Evolutionary conservation across 2,888 invertebrate genomes (phyloP).

Genomic region (Drosophila birchii): DNA sequence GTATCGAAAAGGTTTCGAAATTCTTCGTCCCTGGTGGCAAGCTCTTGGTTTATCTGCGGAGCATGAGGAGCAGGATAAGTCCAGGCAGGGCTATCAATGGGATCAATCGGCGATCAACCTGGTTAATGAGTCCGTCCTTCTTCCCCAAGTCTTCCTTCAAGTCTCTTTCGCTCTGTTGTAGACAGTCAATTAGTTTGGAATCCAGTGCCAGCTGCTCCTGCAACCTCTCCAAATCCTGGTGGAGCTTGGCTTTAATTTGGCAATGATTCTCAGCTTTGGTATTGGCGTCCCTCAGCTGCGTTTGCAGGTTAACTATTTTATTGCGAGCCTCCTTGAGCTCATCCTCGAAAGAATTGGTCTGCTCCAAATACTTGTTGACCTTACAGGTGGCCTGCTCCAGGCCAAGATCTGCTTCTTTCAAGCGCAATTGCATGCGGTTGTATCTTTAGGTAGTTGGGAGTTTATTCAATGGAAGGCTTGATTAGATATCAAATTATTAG

Average conservation of each 20-base stretch:
- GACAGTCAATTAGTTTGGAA: not conserved
- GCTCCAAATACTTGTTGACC: not conserved
- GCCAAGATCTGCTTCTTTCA: not conserved
- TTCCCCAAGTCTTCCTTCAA: not conserved
- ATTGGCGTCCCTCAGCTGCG: not conserved
- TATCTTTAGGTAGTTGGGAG: not conserved
- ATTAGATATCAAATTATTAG: not conserved
- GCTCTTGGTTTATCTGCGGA: conserved; percentile 1
- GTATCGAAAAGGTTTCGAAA: not conserved
- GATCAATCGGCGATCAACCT: not conserved
- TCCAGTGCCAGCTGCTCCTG: not conserved
- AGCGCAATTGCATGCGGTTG: not conserved
- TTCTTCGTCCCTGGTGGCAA: not conserved
- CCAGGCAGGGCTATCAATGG: not conserved
- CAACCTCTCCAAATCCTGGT: not conserved
- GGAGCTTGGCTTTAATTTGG: not conserved
- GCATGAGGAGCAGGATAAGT: not conserved
- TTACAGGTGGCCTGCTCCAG: not conserved
- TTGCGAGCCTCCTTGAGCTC: not conserved
- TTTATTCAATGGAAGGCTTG: not conserved
- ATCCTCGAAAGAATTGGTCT: not conserved
- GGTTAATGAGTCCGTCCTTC: not conserved
- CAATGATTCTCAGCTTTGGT: not conserved
- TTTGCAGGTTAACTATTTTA: not conserved
- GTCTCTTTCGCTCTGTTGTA: not conserved